Evolutionary conservation across 1,140 invertebrate genomes (phyloP).

Genomic region (Drosophila mojavensis): DNA sequence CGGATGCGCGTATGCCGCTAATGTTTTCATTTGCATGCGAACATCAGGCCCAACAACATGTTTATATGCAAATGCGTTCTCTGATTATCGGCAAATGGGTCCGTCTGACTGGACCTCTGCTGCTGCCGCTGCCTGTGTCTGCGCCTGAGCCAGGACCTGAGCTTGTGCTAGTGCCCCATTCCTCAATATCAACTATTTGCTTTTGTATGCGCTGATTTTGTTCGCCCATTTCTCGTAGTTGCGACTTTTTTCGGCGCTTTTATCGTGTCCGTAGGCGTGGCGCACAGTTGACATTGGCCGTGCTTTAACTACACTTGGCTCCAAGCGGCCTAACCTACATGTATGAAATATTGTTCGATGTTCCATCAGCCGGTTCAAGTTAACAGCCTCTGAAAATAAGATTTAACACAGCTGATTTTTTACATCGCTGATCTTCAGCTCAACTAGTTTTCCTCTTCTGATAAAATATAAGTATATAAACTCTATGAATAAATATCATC

Average conservation of each 20-base stretch:
- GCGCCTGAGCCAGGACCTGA: not conserved
- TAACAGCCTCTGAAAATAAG: too few relatives aligned
- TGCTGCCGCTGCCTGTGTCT: not conserved
- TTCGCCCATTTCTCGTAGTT: slow-evolving; percentile 36
- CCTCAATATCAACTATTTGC: slow-evolving; percentile 64
- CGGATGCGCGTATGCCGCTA: slow-evolving; percentile 63
- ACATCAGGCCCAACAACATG: slow-evolving; percentile 65
- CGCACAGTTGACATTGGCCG: not conserved
- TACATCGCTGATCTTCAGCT: too few relatives aligned
- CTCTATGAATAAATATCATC: too few relatives aligned
- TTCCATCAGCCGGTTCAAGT: too few relatives aligned
- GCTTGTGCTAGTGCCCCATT: slow-evolving; percentile 2
- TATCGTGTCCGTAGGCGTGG: not conserved
- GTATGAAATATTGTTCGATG: too few relatives aligned
- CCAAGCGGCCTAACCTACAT: too few relatives aligned
- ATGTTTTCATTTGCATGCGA: slow-evolving; percentile 81
- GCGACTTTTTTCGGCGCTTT: not conserved
- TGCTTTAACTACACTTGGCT: not conserved
- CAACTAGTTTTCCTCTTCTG: too few relatives aligned
- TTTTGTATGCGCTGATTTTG: slow-evolving; percentile 58
- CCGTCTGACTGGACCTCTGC: slow-evolving; percentile 4
- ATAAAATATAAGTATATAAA: too few relatives aligned
- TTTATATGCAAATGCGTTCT: slow-evolving; percentile 74
- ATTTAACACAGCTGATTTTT: too few relatives aligned
- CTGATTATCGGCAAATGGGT: slow-evolving; percentile 63